Conservation (phyloP, 2,113 vertebrate genomes). For the Phasianus colchicus region DNA sequence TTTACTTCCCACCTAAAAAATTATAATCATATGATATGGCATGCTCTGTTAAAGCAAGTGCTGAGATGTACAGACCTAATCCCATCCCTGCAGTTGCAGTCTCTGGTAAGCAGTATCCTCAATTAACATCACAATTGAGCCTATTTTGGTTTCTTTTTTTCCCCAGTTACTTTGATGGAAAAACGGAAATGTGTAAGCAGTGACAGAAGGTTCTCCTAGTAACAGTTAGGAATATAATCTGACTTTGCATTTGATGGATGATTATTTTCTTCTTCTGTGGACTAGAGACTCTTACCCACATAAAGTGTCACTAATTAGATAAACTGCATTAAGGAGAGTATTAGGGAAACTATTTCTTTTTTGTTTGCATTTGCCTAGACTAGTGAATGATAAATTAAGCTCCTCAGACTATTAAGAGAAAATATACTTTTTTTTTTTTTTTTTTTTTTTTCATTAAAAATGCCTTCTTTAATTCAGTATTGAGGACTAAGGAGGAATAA, state of each 20-base stretch:
- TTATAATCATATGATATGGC: background rate
- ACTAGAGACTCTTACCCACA: background rate
- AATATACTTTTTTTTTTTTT: background rate
- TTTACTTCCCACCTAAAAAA: background rate
- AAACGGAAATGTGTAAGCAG: background rate
- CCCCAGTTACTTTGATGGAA: background rate
- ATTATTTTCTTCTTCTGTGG: background rate
- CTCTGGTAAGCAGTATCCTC: background rate
- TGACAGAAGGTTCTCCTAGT: background rate
- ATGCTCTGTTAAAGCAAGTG: background rate
- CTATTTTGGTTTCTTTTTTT: background rate
- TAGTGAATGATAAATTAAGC: background rate
- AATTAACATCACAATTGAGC: background rate
- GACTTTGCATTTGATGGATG: background rate
- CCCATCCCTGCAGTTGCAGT: background rate
- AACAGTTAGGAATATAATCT: background rate
- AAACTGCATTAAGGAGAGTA: background rate
- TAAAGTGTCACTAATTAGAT: fast-evolving
- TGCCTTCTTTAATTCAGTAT: background rate
- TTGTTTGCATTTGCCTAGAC: background rate
- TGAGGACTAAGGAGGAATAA: background rate
- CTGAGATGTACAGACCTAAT: background rate
- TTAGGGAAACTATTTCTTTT: background rate
- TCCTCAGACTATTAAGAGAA: background rate
- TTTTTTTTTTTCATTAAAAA: background rate